Base-by-base conservation (phyloP, 2,888 invertebrate genomes). In the Meiosimyza decipiens region DNA sequence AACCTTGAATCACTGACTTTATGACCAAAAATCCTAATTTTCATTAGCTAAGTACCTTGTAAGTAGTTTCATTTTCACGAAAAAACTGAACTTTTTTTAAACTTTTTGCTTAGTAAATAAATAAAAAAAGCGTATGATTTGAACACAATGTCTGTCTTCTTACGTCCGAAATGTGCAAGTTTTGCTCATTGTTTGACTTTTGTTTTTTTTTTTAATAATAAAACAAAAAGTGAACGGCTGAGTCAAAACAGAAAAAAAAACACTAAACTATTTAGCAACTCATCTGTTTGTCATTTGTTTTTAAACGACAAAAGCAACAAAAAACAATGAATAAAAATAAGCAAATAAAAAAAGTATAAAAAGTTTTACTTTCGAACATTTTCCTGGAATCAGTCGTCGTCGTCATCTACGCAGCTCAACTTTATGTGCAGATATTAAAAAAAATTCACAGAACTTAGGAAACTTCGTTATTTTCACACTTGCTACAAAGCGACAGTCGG, bases 201-300 rank as follows among this genome's bases (percentile, higher is more conserved):
- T 9, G 9, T 40, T 40, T 40, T 40, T 40, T 40, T 40, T 40
- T 40, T 40, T 40, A 40, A 9, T 9, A 40, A 40, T 40, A 40
- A 40, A 40, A 40, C 40, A 6, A 9, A 9, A 40, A 40, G 40
- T 9, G 9, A 40, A 40, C 9, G 40, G 9, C 40, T 40, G 40
- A 40, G 40, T 40, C 40, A 7, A 40, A 40, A 40, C 6, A 67
- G 57, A 57, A 67, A 67, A 49, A 67, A 62, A 51, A 60, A 62
- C 16, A 47, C 54, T 52, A 15, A 70, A 70, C 62, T 63, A 63
- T 63, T 70, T 52, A 70, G 70, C 70, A 70, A 70, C 63, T 70
- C 70, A 70, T 70, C 70, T 63, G 62, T 70, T 70, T 70, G 62
- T 70, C 70, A 70, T 70, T 70, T 63, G 54, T 63, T 16, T 63